phyloP scores from a whole-genome alignment of 2,113 vertebrate genomes.

The Pseudorhombus dupliciocellatus region DNA sequence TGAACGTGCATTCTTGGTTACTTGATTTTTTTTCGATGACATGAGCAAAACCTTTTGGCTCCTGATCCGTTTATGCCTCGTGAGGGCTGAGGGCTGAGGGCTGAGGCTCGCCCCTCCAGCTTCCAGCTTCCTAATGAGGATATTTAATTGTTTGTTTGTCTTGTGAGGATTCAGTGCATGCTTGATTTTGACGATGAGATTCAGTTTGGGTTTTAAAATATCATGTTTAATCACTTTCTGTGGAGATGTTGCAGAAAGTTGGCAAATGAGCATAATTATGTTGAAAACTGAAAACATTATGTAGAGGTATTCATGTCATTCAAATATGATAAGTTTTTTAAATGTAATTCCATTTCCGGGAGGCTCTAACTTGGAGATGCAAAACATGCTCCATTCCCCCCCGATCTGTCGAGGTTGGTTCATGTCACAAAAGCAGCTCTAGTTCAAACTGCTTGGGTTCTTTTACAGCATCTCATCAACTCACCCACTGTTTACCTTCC shows the following conservation, averaged over 20 bases:
- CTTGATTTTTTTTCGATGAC: conserved; percentile 9
- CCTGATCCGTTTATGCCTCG: conserved; percentile 21
- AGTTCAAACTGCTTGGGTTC: neutral
- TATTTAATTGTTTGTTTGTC: conserved; percentile 45
- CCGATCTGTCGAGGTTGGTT: too few relatives aligned
- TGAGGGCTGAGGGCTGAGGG: conserved; percentile 42
- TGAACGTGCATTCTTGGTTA: neutral
- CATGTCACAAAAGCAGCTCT: too few relatives aligned
- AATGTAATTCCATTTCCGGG: too few relatives aligned
- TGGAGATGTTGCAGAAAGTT: neutral
- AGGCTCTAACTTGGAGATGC: too few relatives aligned
- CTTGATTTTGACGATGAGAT: conserved; percentile 14
- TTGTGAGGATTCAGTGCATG: conserved; percentile 4
- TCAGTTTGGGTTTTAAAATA: conserved; percentile 2
- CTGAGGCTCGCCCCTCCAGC: conserved; percentile 26
- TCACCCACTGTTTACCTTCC: neutral
- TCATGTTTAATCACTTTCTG: neutral
- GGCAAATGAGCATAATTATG: too few relatives aligned
- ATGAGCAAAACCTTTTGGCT: conserved; percentile 24
- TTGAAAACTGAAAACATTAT: too few relatives aligned
- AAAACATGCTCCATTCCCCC: too few relatives aligned
- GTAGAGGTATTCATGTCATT: too few relatives aligned
- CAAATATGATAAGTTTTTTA: too few relatives aligned
- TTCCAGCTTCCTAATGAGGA: conserved; percentile 9
- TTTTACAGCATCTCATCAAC: neutral